phyloP scores from a whole-genome alignment of 2,888 invertebrate genomes.

The Lithophane ornitopus region DNA sequence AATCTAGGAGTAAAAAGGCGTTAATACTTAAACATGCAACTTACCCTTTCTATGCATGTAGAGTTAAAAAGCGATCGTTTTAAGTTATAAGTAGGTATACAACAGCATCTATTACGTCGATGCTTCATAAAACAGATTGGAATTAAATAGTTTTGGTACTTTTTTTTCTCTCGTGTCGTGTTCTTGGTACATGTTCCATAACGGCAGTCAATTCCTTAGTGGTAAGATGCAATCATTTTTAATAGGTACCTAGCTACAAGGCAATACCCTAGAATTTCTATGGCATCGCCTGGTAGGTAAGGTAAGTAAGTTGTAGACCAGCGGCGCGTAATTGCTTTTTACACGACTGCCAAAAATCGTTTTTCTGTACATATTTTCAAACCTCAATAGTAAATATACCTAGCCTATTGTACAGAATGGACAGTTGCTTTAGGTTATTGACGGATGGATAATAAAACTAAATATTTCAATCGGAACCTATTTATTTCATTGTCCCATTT shows the following conservation, averaged over 20 bases:
- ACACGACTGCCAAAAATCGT: neutral
- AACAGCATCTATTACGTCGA: too few species aligned
- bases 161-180: too few species aligned
- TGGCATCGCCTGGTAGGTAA: neutral
- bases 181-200: neutral
- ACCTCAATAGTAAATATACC: neutral
- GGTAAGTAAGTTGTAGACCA: neutral
- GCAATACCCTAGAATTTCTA: neutral
- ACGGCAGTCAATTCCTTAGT: neutral
- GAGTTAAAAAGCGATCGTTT: neutral
- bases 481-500: conserved; percentile 82
- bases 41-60: neutral
- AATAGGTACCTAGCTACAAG: neutral
- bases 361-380: neutral
- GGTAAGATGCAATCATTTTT: neutral
- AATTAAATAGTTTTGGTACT: neutral
- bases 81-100: neutral
- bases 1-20: neutral
- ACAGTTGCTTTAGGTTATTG: neutral
- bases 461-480: conserved; percentile 72
- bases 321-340: neutral
- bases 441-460: conserved; percentile 54
- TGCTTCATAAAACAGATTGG: neutral
- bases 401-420: neutral
- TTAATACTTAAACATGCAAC: neutral